Conservation (phyloP, 1,140 invertebrate genomes). For the Adelges cooleyi region DNA sequence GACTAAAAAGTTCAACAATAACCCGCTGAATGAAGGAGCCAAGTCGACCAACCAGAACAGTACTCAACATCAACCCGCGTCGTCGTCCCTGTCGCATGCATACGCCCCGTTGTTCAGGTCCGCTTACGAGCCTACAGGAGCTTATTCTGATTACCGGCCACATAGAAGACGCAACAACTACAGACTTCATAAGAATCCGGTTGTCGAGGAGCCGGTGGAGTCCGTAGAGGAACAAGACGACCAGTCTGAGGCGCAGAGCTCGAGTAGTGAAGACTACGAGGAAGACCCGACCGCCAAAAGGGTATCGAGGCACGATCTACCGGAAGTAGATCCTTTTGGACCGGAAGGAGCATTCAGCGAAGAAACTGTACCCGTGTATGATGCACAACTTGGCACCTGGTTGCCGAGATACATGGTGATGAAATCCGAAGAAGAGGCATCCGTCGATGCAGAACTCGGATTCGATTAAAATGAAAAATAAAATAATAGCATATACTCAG, state of each 20-base stretch:
- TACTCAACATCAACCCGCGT: not conserved
- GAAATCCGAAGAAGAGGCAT: conserved; percentile 51
- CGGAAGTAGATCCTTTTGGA: conserved; percentile 32
- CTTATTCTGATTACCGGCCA: not conserved
- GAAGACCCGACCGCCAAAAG: not conserved
- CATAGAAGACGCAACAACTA: not conserved
- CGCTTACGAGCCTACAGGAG: not conserved
- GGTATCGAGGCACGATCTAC: conserved; percentile 24
- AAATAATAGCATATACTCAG: no score
- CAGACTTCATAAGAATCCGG: not conserved
- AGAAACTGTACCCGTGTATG: conserved; percentile 51
- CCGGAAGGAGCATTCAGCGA: conserved; percentile 42
- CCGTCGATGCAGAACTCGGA: conserved; percentile 44
- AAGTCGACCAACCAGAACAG: not conserved
- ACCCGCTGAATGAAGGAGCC: not conserved
- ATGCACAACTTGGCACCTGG: conserved; percentile 47
- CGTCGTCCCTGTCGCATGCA: not conserved
- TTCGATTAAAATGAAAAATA: conserved; percentile 35
- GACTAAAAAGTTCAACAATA: conserved; percentile 25
- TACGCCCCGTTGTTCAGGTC: not conserved
- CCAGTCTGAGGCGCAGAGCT: conserved; percentile 25
- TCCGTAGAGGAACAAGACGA: conserved; percentile 28
- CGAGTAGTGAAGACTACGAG: conserved; percentile 19
- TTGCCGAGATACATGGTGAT: conserved; percentile 55
- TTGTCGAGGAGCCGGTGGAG: not conserved